Base-by-base conservation (phyloP, 2,113 vertebrate genomes). In the Prietella phreatophila region DNA sequence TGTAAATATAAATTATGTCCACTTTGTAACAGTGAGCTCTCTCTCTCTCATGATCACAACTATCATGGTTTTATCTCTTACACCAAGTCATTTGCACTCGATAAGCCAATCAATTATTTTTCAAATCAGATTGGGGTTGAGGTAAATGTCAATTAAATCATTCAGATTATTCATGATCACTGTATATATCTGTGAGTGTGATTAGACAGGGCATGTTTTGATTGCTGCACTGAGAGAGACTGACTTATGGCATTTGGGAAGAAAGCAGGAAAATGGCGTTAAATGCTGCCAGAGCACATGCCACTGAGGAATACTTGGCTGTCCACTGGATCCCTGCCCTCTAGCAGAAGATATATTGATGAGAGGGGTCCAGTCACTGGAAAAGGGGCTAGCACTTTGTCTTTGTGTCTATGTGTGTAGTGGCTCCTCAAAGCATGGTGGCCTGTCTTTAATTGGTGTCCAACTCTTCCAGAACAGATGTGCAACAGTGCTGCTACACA, bases 271-370 rank as follows among this genome's bases (percentile, higher is more conserved):
- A 50, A 87, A 67, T 85, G 71, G 83, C 47, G 30, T 73, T 71
- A 56, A 88, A 84, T 89, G 91, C 86, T 88, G 84, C 53, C 36
- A 80, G 89, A 88, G 88, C 85, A 85, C 83, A 89, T 82, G 88
- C 76, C 87, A 92, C 91, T 92, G 91, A 94, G 55, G 39, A 58
- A 82, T 88, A 85, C 76, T 25, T 4, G 15, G 85, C 90, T 91
- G 88, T 91, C 89, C 84, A 85, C 87, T 79, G 3, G n/a, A 84
- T 85, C 73, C 60, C 69, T 91, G 90, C 91, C 92, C 93, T 91
- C 90, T 91, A 89, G 91, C 93, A 90, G 91, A 84, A 92, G 87
- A 55, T 91, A 92, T 93, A 95, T 94, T 94, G 94, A 95, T 95
- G 94, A 94, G 90, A 86, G 55, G 0, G 58, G 88, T 89, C 88